Evolutionary conservation across 2,888 invertebrate species (phyloP), one percentile per base, ranked within the genome.

Genomic region (Galeopsomyia nigrocyanea): DNA sequence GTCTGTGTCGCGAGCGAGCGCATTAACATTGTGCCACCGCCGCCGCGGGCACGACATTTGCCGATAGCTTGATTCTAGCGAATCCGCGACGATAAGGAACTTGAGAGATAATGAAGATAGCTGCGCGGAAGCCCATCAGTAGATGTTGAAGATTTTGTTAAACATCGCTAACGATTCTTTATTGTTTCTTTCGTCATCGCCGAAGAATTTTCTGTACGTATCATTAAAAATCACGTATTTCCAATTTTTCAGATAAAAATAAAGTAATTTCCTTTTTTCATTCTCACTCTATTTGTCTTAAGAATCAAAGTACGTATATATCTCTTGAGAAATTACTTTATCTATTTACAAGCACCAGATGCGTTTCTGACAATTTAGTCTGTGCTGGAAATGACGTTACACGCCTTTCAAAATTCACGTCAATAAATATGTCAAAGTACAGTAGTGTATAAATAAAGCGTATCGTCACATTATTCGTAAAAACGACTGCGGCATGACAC

Each of bases 381-480:
- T 7, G 39, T 39, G n/a, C n/a, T n/a, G 13, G 39, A 3, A 10
- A 3, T 10, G 39, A 39, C 26, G 26, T 26, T 3, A 26, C 26
- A 5, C 26, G 26, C 5, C 26, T 26, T 26, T 26, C 26, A 26
- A 39, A 39, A 39, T 39, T 39, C 14, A 39, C n/a, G n/a, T 46
- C 60, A 22, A 53, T 50, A 16, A 53, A 53, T 10, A 53, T 26
- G 46, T 55, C 53, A 21, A 68, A 68, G 57, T 39, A 68, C 7
- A 47, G 55, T 17, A 26, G 55, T 61, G 21, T n/a, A 10, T 22
- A 21, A 66, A 50, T 26, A 26, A 55, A 17, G 53, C 61, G 14
- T 57, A 50, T 22, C 31, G 56, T 69, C 69, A 63, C 51, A 51
- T 69, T 69, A 68, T 62, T 62, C 13, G 31, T 56, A 63, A 55